Conservation (phyloP, 37 sponge, comb jelly and placozoan genomes). For the Aplysina aerophoba region DNA sequence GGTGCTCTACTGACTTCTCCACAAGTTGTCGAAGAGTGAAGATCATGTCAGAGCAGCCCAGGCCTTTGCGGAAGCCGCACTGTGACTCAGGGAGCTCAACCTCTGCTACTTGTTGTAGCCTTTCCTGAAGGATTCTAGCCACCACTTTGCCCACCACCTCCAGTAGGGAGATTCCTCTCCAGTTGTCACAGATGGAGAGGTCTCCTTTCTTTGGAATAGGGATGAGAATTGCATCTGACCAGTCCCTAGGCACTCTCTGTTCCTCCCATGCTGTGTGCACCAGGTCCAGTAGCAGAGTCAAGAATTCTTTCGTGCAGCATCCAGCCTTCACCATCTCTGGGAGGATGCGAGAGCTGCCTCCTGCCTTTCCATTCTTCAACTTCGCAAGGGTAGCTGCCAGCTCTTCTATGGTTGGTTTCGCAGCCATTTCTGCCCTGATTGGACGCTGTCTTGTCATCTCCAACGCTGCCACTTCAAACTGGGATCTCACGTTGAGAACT, state of each 20-base stretch:
- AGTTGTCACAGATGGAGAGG: conserved; percentile 18
- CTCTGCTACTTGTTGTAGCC: no score
- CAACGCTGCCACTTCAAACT: not conserved
- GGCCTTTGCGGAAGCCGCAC: no score
- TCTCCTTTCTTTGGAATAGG: conserved; percentile 24
- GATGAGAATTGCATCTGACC: conserved; percentile 12
- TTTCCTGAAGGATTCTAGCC: no score
- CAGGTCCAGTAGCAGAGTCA: conserved; percentile 13
- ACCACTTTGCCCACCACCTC: no score
- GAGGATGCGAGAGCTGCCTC: conserved; percentile 18
- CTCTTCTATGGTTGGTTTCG: conserved; percentile 15
- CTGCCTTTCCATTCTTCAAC: conserved; percentile 19
- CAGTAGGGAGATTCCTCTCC: not conserved
- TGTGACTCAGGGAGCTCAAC: no score
- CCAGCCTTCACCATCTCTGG: conserved; percentile 6
- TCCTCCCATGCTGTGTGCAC: conserved; percentile 29
- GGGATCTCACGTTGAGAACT: conserved; percentile 14
- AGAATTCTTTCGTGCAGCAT: not conserved
- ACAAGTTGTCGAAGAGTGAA: no score
- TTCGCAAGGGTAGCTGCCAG: not conserved
- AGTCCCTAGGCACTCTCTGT: not conserved
- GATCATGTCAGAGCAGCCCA: no score
- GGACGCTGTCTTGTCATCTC: conserved; percentile 16
- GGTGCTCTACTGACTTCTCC: no score
- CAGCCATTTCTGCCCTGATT: not conserved